These are phyloP conservation scores for Drosophila mulleri DNA, from an alignment of 2,888 invertebrate species.

Conservation along the genomic window DNA sequence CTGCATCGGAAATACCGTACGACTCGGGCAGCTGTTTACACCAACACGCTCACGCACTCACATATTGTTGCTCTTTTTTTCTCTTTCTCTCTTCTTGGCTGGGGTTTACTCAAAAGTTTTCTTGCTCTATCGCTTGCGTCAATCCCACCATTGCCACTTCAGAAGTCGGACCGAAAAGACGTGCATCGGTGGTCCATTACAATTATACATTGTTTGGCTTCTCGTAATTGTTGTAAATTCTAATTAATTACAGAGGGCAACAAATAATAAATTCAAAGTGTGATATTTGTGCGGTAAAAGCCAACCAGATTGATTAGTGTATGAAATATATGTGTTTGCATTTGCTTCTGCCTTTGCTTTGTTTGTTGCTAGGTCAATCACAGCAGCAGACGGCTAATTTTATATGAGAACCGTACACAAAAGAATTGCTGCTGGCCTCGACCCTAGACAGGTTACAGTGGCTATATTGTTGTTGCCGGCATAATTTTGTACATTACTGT, in stretches of 20 bases:
- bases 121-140: slow-evolving; percentile 20
- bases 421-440: slow-evolving; percentile 58
- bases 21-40: slow-evolving; percentile 25
- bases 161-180: slow-evolving; percentile 32
- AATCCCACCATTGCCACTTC: slow-evolving; percentile 35
- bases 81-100: slow-evolving; percentile 4
- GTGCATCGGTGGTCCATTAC: slow-evolving; percentile 19
- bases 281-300: slow-evolving; percentile 12
- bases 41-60: slow-evolving; percentile 10
- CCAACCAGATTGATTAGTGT: slow-evolving; percentile 1
- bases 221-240: slow-evolving; percentile 45
- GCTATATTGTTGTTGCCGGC: slow-evolving; percentile 40
- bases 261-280: slow-evolving; percentile 21
- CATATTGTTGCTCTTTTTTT: slow-evolving; percentile 7
- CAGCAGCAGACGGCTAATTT: slow-evolving; percentile 59
- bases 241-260: slow-evolving; percentile 34
- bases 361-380: slow-evolving; percentile 26
- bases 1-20: not conserved
- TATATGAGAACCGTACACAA: slow-evolving; percentile 18
- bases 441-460: slow-evolving; percentile 52
- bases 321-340: slow-evolving; percentile 13
- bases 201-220: slow-evolving; percentile 14
- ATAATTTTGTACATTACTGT: not conserved
- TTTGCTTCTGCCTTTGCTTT: slow-evolving; percentile 27
- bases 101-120: slow-evolving; percentile 28